Percentiles rank a stretch among this genome's conserved stretches.
Conservation (phyloP, 2,888 invertebrate genomes). For the Dolomedes plantarius region DNA sequence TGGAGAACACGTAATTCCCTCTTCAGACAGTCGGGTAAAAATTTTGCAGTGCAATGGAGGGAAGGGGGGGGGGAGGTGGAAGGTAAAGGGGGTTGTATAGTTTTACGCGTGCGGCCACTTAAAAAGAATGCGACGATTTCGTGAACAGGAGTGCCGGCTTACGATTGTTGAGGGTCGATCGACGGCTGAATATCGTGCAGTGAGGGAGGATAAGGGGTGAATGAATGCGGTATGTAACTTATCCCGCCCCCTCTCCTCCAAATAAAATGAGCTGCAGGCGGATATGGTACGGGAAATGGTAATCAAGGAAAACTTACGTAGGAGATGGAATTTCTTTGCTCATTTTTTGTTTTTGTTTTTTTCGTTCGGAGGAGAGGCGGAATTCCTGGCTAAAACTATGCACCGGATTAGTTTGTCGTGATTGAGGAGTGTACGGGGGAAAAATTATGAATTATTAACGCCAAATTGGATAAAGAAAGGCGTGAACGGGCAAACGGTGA, state of each 20-base stretch:
- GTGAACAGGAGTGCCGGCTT: constrained; percentile 49
- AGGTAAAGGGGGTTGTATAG: neutral
- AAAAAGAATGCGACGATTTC: constrained; percentile 22
- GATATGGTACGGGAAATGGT: constrained; percentile 22
- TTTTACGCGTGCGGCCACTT: constrained; percentile 42
- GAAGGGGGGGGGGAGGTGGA: neutral
- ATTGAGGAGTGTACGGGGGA: neutral
- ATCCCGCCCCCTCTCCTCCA: constrained; percentile 29
- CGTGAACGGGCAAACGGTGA: too few species aligned
- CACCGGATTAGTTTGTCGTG: neutral
- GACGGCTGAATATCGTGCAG: constrained; percentile 28
- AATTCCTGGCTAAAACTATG: neutral
- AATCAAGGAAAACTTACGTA: neutral
- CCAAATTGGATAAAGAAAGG: neutral
- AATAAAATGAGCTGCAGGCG: constrained; percentile 45
- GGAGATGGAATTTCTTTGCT: neutral
- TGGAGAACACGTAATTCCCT: neutral
- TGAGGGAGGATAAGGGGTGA: constrained; percentile 40
- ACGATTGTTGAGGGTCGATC: constrained; percentile 24
- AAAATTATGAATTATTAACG: neutral
- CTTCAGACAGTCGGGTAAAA: neutral
- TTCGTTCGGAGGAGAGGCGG: neutral
- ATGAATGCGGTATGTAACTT: neutral
- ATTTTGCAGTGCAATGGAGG: neutral
- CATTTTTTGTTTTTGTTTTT: too few species aligned